Percentiles rank a stretch among this genome's conserved stretches.
Evolutionary conservation across 2,113 vertebrate genomes (phyloP).

Genomic region (Thinocorus orbignyianus): DNA sequence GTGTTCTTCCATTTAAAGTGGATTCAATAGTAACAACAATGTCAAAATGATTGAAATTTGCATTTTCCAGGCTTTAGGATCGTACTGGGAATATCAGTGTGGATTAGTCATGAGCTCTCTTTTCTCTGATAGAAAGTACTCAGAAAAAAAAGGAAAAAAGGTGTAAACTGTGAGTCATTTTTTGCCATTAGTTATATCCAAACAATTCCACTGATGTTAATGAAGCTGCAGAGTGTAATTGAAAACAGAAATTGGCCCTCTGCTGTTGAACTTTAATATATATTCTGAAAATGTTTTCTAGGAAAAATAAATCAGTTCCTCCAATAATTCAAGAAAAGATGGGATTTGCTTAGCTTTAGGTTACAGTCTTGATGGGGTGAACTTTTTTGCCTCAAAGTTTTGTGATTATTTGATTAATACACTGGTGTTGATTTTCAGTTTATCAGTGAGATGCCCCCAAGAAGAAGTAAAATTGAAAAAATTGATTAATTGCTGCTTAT

Average conservation of each 20-base stretch:
- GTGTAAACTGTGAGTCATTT: background rate
- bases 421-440: constrained; percentile 20
- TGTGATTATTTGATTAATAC: constrained; percentile 25
- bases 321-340: constrained; percentile 1
- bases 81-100: constrained; percentile 14
- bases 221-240: constrained; percentile 39
- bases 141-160: background rate
- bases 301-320: constrained; percentile 4
- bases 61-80: constrained; percentile 31
- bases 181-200: background rate
- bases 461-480: constrained; percentile 50
- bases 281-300: constrained; percentile 16
- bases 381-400: background rate
- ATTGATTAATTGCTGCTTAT: constrained; percentile 52
- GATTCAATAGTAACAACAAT: constrained; percentile 21
- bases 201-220: constrained; percentile 15
- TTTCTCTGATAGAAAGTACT: background rate
- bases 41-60: constrained; percentile 43
- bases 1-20: constrained; percentile 28
- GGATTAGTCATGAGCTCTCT: background rate
- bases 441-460: constrained; percentile 27
- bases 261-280: constrained; percentile 12
- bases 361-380: constrained; percentile 9
- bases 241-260: background rate
- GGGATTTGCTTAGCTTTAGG: constrained; percentile 34